A percentile compares a stretch with the other conserved stretches of the same genome.
Conservation (phyloP, 2,888 invertebrate genomes). For the Antheraea yamamai region DNA sequence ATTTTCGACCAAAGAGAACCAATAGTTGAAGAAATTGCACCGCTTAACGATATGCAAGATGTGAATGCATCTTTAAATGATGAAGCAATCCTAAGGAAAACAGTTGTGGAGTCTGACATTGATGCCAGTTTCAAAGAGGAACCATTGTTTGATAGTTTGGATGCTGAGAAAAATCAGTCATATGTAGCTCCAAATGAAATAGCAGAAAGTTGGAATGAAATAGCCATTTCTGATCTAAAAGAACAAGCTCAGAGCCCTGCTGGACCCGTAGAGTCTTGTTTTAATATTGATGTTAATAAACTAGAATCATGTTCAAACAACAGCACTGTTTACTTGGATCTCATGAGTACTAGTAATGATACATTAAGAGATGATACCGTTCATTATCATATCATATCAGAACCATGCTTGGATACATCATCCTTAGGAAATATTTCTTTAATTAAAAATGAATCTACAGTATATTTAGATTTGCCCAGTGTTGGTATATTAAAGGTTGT, state of each 20-base stretch:
- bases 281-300: constrained; percentile 39
- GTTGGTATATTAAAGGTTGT: constrained; percentile 51
- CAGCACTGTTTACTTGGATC: constrained; percentile 68
- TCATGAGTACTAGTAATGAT: constrained; percentile 59
- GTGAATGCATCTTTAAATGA: neutral
- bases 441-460: constrained; percentile 63
- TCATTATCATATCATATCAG: constrained; percentile 37
- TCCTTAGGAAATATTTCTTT: constrained; percentile 28
- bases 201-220: neutral
- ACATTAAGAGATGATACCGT: constrained; percentile 44
- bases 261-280: constrained; percentile 30
- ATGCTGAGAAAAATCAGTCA: neutral
- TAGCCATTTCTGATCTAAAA: neutral
- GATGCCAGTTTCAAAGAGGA: neutral
- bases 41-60: neutral
- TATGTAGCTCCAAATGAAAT: neutral
- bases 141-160: neutral
- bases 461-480: constrained; percentile 72
- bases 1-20: neutral
- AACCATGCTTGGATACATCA: constrained; percentile 36
- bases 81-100: neutral
- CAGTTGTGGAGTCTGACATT: neutral
- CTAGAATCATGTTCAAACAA: constrained; percentile 40
- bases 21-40: neutral
- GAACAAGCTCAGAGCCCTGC: neutral